Evolutionary conservation across 2,888 invertebrate species (phyloP).

Genomic region (Bellardia pandia): DNA sequence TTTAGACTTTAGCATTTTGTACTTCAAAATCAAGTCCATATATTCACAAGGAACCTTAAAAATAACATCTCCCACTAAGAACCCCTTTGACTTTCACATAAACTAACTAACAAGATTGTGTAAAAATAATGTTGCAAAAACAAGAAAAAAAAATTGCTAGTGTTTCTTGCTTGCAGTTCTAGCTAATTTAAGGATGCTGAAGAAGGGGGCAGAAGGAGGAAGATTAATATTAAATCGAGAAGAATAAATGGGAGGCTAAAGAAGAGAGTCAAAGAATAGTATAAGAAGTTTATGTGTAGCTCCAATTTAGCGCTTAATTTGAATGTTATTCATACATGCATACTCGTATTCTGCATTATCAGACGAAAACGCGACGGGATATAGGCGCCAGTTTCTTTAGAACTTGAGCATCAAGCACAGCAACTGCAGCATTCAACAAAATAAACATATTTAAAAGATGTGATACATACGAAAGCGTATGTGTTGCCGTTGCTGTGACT

Average conservation of each 20-base stretch:
- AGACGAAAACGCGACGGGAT: conserved; percentile 84
- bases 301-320: conserved; percentile 77
- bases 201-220: not conserved
- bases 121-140: conserved; percentile 50
- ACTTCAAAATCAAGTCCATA: no score
- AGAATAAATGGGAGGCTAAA: conserved; percentile 4
- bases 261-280: not conserved
- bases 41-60: not conserved
- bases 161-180: not conserved
- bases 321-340: conserved; percentile 76
- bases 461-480: conserved; percentile 12
- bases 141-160: conserved; percentile 9
- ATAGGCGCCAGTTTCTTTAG: conserved; percentile 81
- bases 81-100: conserved; percentile 4
- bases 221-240: not conserved
- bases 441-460: conserved; percentile 59
- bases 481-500: conserved; percentile 19
- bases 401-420: conserved; percentile 43
- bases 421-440: conserved; percentile 33
- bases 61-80: conserved; percentile 3
- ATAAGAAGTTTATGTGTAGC: conserved; percentile 64
- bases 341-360: conserved; percentile 80
- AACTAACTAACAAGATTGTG: conserved; percentile 50
- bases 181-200: conserved; percentile 31
- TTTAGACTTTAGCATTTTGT: no score